phyloP scores from a whole-genome alignment of 2,797 vertebrate genomes.

The Hylomyscus alleni region DNA sequence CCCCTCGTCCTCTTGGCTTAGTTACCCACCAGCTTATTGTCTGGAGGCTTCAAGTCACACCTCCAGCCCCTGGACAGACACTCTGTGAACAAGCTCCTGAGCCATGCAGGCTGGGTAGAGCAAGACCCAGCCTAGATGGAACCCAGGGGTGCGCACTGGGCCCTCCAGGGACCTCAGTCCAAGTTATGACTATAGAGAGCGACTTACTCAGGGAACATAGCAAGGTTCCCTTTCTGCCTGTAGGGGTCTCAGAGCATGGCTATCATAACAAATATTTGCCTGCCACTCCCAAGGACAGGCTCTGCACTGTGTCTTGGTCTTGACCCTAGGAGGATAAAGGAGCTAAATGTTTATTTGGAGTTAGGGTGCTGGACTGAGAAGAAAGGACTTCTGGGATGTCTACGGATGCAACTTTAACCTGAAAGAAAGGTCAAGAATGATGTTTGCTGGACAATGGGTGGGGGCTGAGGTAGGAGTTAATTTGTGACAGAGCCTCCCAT shows the following conservation, averaged over 20 bases:
- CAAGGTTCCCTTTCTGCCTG: background rate
- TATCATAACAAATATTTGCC: background rate
- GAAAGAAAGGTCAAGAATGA: background rate
- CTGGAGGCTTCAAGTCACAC: background rate
- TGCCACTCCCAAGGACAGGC: background rate
- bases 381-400: background rate
- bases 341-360: background rate
- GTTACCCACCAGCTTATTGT: background rate
- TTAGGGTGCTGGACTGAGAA: background rate
- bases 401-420: background rate
- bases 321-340: background rate
- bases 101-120: background rate
- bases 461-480: background rate
- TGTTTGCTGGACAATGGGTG: background rate
- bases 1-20: background rate
- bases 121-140: background rate
- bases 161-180: background rate
- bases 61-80: background rate
- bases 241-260: background rate
- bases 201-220: background rate
- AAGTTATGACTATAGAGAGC: background rate
- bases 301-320: background rate
- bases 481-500: background rate
- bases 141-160: background rate
- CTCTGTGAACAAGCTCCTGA: background rate